These are phyloP conservation scores for Tringa solitaria DNA, from an alignment of 2,113 vertebrate species.

Conservation along the genomic window DNA sequence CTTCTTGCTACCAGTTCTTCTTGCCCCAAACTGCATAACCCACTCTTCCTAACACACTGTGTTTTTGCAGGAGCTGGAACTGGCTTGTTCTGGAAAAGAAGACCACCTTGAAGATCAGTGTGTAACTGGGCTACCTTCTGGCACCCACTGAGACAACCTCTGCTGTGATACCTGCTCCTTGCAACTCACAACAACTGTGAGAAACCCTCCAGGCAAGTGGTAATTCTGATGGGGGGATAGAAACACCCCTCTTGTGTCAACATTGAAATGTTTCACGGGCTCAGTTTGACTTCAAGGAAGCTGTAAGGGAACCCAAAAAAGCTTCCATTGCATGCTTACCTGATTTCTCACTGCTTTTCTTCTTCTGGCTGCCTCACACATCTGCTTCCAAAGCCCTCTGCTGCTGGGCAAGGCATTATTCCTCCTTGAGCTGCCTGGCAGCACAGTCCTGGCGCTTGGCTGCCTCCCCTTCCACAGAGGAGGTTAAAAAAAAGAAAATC, in stretches of 20 bases:
- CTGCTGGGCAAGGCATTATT: neutral
- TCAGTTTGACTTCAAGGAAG: neutral
- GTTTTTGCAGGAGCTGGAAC: neutral
- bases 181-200: accelerated
- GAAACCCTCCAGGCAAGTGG: neutral
- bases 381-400: neutral
- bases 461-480: neutral
- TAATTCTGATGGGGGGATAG: neutral
- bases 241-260: neutral
- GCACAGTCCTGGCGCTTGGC: neutral
- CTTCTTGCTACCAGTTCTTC: neutral
- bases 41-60: accelerated
- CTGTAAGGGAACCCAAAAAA: neutral
- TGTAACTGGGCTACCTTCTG: neutral
- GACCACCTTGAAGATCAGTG: neutral
- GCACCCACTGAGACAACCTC: neutral
- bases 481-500: neutral
- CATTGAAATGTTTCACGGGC: neutral
- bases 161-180: neutral
- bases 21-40: neutral
- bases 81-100: neutral
- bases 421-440: neutral
- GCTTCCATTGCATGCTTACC: neutral
- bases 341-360: neutral
- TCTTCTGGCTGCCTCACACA: neutral